Percentiles rank a stretch among this genome's conserved stretches.
phyloP scores from a whole-genome alignment of 1,140 invertebrate species.

The Adoxophyes honmai region DNA sequence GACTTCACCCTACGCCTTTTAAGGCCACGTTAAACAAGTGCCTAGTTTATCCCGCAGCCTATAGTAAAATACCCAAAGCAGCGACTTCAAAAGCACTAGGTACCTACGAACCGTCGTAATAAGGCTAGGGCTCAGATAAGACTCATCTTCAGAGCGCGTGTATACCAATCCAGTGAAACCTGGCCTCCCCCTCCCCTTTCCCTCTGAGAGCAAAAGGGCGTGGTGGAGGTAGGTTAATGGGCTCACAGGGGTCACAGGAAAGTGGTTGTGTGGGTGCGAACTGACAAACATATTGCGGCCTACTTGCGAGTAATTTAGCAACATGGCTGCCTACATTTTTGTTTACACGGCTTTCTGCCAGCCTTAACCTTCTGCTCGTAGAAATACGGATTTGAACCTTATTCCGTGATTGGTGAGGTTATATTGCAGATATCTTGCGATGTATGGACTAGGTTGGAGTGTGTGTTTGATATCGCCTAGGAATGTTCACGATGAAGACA shows the following conservation, averaged over 20 bases:
- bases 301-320: slow-evolving; percentile 43
- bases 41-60: too few relatives aligned
- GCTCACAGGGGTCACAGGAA: slow-evolving; percentile 24
- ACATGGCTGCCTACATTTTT: slow-evolving; percentile 15
- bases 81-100: slow-evolving; percentile 28
- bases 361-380: slow-evolving; percentile 8
- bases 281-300: slow-evolving; percentile 31
- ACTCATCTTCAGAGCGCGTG: slow-evolving; percentile 32
- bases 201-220: slow-evolving; percentile 17
- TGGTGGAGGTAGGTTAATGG: slow-evolving; percentile 36
- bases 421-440: too few relatives aligned
- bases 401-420: too few relatives aligned
- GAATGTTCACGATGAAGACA: too few relatives aligned
- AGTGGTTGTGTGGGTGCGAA: slow-evolving; percentile 28
- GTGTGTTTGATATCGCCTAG: too few relatives aligned
- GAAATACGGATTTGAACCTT: slow-evolving; percentile 11
- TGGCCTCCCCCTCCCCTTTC: slow-evolving; percentile 20
- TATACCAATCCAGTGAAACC: slow-evolving; percentile 18
- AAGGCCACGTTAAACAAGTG: too few relatives aligned
- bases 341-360: background rate
- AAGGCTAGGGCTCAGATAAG: slow-evolving; percentile 29
- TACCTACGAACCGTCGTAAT: slow-evolving; percentile 34
- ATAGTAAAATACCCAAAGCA: too few relatives aligned
- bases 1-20: too few relatives aligned
- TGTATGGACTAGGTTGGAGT: too few relatives aligned